Evolutionary conservation across 2,113 vertebrate species (phyloP), one percentile per base, ranked within the genome.

Genomic region (Sciurus niger): DNA sequence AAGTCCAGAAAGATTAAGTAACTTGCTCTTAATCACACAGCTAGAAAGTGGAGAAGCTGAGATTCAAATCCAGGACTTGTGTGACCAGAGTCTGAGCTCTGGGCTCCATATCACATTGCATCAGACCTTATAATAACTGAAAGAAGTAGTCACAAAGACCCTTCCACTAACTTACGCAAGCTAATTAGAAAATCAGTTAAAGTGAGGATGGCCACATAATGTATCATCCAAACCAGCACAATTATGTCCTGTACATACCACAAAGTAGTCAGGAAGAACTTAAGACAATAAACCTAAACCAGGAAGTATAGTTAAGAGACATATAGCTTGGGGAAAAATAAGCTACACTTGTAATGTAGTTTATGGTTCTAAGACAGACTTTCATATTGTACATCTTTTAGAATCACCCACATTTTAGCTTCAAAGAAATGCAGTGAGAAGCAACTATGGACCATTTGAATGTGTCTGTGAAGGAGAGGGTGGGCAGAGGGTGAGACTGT

Each of bases 21-120:
- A 67, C 22, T 77, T 87, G 22, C 37, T 98, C 89, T 98, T 96
- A 93, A 99, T 93, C 83, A 98, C 97, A 4, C 98, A 98, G 30
- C 97, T 89, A 32, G 9, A 37, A 88, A 73, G 32, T 0, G 3
- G 73, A 82, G 94, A 93, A 72, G 14, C 28, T 37, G 37, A 92
- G 76, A 63, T 40, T 93, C 40, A 40, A 86, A 80, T 28, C 65
- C 10, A 43, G 14, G 20, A 98, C 91, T 70, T 97, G 25, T 12
- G 25, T 55, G 60, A 60, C 14, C 65, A 24, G 12, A 63, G 10
- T 43, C 55, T 70, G 58, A 92, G 53, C 65, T 79, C 79, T 40
- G 6, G 34, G 68, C 20, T 63, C 80, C 34, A 55, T 24, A 25
- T 68, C 48, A 67, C 24, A 18, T 8, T 11, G 58, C 18, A 63